Evolutionary conservation across 2,797 vertebrate species (phyloP), one percentile per base, ranked within the genome.

Genomic region (Anas acuta): DNA sequence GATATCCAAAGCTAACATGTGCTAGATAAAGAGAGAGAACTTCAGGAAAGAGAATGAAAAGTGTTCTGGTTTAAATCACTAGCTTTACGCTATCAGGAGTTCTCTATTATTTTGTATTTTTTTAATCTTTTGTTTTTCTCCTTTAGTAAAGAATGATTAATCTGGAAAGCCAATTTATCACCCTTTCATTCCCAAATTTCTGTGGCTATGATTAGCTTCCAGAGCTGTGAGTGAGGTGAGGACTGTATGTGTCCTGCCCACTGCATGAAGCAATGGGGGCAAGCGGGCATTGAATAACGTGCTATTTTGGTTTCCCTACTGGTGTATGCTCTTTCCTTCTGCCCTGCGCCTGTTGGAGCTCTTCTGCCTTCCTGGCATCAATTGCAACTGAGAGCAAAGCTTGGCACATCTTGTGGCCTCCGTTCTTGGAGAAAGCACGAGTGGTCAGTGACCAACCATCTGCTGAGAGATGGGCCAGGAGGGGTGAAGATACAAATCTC

Each of bases 181-280:
- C 41, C 28, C 12, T 54, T 93, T 92, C 18, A 19, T 51, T 84
- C n/a, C 43, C 53, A 6, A 66, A n/a, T 54, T 67, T 90, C 60
- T n/a, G 30, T 49, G 47, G 23, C 61, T 83, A 3, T 62, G 56
- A 16, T 58, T 87, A 80, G 22, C 12, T 92, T 14, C 45, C 18
- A 39, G 61, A 57, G 15, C 21, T 71, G 33, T 45, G 72, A 7
- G 11, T 12, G 37, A 62, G 33, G 17, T 32, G n/a, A 80, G 33
- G 17, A 26, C 11, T 18, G 1, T 57, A 5, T 61, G 33, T 19
- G 37, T 45, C 56, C 87, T 54, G 41, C 32, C 25, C 11, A 19
- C 7, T 0, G 0, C 11, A 26, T 0, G 3, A 70, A 84, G 5
- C 25, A 54, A 6, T 7, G 22, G 35, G 64, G 93, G 5, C 4